Base-by-base conservation (phyloP, 1,140 invertebrate genomes). In the Magallana ariakensis region DNA sequence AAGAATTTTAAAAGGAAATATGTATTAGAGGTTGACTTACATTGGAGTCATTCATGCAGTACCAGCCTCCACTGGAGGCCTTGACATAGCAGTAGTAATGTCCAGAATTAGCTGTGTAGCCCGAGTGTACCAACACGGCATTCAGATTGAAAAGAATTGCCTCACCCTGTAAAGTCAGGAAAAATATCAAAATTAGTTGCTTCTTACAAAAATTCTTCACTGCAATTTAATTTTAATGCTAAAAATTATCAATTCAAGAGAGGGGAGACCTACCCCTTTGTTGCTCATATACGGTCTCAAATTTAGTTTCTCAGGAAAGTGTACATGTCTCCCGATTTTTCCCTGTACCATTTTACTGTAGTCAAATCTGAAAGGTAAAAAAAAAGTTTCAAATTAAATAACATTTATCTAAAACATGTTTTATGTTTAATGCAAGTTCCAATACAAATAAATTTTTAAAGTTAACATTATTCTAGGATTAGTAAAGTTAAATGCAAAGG, bases 31-130 rank as follows among this genome's bases (percentile, higher is more conserved):
- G 33, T 13, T n/a, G 19, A 95, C 96, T 95, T 94, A 97, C 97
- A 91, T 94, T 95, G 91, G 95, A 95, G 92, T 97, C 97, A 93
- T 97, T 97, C 95, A 98, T 98, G 91, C 97, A 97, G 95, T 98
- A 98, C 95, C 97, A 98, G 91, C 96, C 96, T 56, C 97, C 96
- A 87, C 96, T 96, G 10, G 97, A 97, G 11, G 97, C 96, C 92
- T 97, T 96, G 5, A 97, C 97, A 91, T 98, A 96, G 88, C 95
- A 95, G 89, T 93, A 95, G 89, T 95, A 95, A 92, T 95, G 94
- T n/a, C 94, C 94, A 58, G 93, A 93, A 55, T 93, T 93, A 84
- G 92, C 93, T 66, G 90, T 88, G 75, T 88, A 85, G 9, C 94
- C 94, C 80, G 91, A 91, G 86, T 95, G 94, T 60, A 94, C 94